Evolutionary conservation across 2,888 invertebrate species (phyloP).

Genomic region (Ephialtes manifestator): DNA sequence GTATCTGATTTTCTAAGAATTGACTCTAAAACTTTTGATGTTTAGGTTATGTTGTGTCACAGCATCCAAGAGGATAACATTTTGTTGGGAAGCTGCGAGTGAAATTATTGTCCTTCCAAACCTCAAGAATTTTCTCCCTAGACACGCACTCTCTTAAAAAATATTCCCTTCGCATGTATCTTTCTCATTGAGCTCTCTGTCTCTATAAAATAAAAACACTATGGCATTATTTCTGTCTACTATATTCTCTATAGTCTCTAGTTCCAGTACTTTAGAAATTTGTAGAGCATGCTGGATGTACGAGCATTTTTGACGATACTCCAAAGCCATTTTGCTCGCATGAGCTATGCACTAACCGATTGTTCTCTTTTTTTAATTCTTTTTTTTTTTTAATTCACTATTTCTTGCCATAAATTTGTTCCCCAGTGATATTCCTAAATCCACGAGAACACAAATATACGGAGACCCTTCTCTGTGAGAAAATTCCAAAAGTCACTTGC

Average conservation of each 20-base stretch:
- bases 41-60: conserved; percentile 37
- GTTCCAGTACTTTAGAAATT: conserved; percentile 75
- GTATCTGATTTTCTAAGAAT: background rate
- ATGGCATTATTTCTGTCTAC: conserved; percentile 63
- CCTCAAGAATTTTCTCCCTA: background rate
- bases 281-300: conserved; percentile 84
- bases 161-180: conserved; percentile 25
- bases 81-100: background rate
- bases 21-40: background rate
- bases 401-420: conserved; percentile 73
- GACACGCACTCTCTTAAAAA: conserved; percentile 22
- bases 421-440: conserved; percentile 47
- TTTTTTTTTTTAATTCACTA: conserved; percentile 66
- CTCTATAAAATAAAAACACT: conserved; percentile 50
- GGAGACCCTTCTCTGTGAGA: conserved; percentile 57
- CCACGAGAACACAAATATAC: conserved; percentile 59
- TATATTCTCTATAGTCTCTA: conserved; percentile 62
- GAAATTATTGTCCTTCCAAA: conserved; percentile 5
- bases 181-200: conserved; percentile 48
- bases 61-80: conserved; percentile 8
- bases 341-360: conserved; percentile 83
- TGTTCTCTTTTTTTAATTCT: conserved; percentile 48
- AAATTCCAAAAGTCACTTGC: conserved; percentile 31
- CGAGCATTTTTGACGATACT: conserved; percentile 80
- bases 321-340: conserved; percentile 81